Conservation (phyloP, 2,888 invertebrate genomes). For the Ischnura elegans region DNA sequence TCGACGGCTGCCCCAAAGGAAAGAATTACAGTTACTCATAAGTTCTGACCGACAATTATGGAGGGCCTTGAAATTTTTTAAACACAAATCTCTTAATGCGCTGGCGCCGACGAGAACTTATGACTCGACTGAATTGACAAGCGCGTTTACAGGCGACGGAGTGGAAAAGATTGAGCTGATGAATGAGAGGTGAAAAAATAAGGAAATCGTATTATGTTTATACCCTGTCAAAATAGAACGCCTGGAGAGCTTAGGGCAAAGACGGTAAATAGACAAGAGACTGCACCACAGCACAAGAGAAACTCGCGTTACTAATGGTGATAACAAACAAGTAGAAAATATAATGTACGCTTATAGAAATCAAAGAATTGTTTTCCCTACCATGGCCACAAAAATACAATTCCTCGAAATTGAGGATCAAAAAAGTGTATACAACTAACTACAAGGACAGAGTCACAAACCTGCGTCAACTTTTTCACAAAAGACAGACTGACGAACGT, state of each 20-base stretch:
- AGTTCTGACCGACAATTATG: neutral
- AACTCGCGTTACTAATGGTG: too few relatives aligned
- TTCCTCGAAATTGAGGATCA: too few relatives aligned
- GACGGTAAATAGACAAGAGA: neutral
- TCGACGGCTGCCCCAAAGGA: neutral
- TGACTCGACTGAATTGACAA: neutral
- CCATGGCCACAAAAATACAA: too few relatives aligned
- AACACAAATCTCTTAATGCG: neutral
- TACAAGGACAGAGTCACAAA: too few relatives aligned
- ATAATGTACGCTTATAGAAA: too few relatives aligned
- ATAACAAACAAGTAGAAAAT: too few relatives aligned
- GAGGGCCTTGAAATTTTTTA: neutral
- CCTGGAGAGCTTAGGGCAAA: neutral
- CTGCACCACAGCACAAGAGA: too few relatives aligned
- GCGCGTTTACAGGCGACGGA: neutral
- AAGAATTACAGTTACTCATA: neutral
- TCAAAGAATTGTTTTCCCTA: too few relatives aligned
- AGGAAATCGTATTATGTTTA: neutral
- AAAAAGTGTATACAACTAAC: too few relatives aligned
- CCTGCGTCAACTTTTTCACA: too few relatives aligned
- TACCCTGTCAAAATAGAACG: neutral
- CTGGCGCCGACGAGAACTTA: neutral
- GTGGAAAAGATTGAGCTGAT: neutral
- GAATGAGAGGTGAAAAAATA: neutral
- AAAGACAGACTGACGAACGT: too few relatives aligned